Base-by-base conservation (phyloP, 35 echinoderm and acorn worm species). In the Holothuria glaberrima region DNA sequence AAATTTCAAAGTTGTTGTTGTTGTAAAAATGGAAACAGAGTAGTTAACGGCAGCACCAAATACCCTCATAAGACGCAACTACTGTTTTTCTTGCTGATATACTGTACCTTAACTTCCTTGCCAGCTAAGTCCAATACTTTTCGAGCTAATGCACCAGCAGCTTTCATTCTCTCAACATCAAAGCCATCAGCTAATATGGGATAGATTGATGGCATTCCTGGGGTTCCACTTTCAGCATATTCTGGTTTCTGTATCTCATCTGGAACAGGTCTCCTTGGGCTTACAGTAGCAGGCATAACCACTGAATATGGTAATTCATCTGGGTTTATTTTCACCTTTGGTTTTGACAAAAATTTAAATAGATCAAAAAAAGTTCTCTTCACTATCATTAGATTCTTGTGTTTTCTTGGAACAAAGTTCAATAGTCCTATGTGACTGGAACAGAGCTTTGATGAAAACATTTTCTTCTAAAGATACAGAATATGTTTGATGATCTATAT, bases 121-220 rank as follows among this genome's bases (percentile, higher is more conserved):
- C 78, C 91, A n/a, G 86, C 91, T 28, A 95, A 58, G 48, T 95
- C 94, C 91, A 95, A 82, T 48, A 95, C 74, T 61, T 92, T 95
- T 36, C 94, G 88, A 26, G 91, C 94, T 28, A 95, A 61, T 48
- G 48, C 64, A 36, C 90, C 86, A 22, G 91, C 69, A 0, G 87
- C 94, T 41, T 91, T 73, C 91, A 95, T 95, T 17, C 68, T 84
- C 3, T 92, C 68, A 12, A 86, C 80, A 35, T 89, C 91, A 18
- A 80, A 92, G 17, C 38, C 26, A 74, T 92, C 41, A 24, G 92
- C 52, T 4, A 88, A 19, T 9, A 92, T 46, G 12, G 66, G 76
- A 71, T 86, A 67, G 22, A 72, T 86, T 30, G 78, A n/a, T 22
- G 86, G 78, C 26, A 59, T 68, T 12, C 94, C 91, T 21, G 90